phyloP scores from a whole-genome alignment of 2,797 vertebrate genomes.

The Rhodeus uyekii region DNA sequence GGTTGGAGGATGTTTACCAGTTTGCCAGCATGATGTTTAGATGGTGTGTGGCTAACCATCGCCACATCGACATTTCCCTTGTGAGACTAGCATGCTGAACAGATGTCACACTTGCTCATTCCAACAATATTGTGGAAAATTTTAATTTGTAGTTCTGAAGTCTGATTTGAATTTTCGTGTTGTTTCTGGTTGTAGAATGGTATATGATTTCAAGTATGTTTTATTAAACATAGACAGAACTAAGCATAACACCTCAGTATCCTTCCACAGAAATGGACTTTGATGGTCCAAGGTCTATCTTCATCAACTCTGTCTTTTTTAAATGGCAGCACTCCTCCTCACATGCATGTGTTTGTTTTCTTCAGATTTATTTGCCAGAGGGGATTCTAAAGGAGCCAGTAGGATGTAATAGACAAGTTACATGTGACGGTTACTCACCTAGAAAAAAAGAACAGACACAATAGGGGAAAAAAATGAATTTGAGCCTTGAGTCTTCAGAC shows the following conservation, averaged over 20 bases:
- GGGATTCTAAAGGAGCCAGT: conserved; percentile 30
- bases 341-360: background rate
- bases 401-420: background rate
- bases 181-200: background rate
- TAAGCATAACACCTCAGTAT: background rate
- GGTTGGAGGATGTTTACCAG: background rate
- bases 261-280: background rate
- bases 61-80: background rate
- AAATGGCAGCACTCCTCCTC: conserved; percentile 58
- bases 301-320: conserved; percentile 59
- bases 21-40: background rate
- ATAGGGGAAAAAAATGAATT: background rate
- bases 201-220: background rate
- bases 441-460: background rate
- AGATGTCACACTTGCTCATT: background rate
- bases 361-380: conserved; percentile 36
- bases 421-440: conserved; percentile 4
- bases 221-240: background rate
- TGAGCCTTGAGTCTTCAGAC: background rate
- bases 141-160: background rate
- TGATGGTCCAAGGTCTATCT: conserved; percentile 54
- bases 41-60: background rate
- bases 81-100: background rate
- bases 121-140: background rate
- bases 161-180: background rate